Evolutionary conservation across 2,888 invertebrate genomes (phyloP).

Genomic region (Apotomis turbidana): DNA sequence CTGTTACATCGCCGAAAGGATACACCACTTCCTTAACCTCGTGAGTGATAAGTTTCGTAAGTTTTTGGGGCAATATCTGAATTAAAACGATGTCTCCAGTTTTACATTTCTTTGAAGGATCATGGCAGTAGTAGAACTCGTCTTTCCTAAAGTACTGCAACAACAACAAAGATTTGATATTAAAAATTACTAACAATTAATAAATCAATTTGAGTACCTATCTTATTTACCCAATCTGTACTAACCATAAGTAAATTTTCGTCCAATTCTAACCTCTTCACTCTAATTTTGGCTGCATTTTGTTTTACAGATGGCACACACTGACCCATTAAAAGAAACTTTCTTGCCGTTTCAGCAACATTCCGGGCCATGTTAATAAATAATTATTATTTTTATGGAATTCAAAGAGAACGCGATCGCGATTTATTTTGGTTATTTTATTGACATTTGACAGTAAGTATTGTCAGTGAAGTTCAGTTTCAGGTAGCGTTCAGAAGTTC

Average conservation of each 20-base stretch:
- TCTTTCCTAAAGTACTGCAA: constrained; percentile 91
- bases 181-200: background rate
- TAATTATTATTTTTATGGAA: background rate
- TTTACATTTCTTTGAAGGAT: constrained; percentile 90
- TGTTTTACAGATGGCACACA: constrained; percentile 91
- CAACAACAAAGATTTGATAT: constrained; percentile 9
- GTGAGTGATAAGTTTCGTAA: constrained; percentile 91
- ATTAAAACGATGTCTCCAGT: constrained; percentile 93
- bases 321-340: constrained; percentile 87
- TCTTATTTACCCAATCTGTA: constrained; percentile 27
- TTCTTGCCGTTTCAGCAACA: constrained; percentile 74
- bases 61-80: constrained; percentile 87
- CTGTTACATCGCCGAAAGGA: constrained; percentile 92
- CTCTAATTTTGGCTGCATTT: constrained; percentile 90
- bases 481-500: no score
- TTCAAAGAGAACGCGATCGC: background rate
- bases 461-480: no score
- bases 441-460: background rate
- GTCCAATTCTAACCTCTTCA: constrained; percentile 90
- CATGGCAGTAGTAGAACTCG: constrained; percentile 89
- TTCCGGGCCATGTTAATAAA: constrained; percentile 65
- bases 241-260: constrained; percentile 90
- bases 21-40: constrained; percentile 91
- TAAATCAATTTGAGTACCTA: no score
- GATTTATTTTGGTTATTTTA: background rate